phyloP scores from a whole-genome alignment of 2,888 invertebrate genomes.

The Scaptomyza caliginosa region DNA sequence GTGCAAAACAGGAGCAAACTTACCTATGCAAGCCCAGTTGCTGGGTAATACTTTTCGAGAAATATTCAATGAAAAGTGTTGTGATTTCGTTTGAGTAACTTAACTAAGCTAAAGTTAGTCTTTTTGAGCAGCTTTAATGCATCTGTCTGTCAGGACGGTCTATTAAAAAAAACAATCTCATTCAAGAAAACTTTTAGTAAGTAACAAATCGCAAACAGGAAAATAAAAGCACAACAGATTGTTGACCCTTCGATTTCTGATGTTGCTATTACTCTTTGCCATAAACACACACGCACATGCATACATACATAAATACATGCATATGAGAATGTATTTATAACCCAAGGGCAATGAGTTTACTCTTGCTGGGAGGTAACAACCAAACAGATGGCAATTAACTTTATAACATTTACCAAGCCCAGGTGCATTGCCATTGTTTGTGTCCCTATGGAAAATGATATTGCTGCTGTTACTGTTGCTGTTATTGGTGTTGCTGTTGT shows the following conservation, averaged over 20 bases:
- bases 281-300: slow-evolving; percentile 11
- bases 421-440: slow-evolving; percentile 51
- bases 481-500: slow-evolving; percentile 37
- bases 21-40: not conserved
- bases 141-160: not conserved
- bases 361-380: slow-evolving; percentile 27
- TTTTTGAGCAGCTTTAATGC: not conserved
- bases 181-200: slow-evolving; percentile 26
- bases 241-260: slow-evolving; percentile 26
- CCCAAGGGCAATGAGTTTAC: slow-evolving; percentile 8
- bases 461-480: slow-evolving; percentile 31
- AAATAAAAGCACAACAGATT: slow-evolving; percentile 3
- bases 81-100: not conserved
- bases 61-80: not conserved
- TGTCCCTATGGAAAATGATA: slow-evolving; percentile 9
- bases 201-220: slow-evolving; percentile 30
- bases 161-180: slow-evolving; percentile 8
- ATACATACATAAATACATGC: slow-evolving; percentile 9
- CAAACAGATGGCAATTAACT: slow-evolving; percentile 74
- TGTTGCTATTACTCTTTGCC: not conserved
- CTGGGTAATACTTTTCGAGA: not conserved
- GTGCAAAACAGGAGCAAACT: not conserved
- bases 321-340: slow-evolving; percentile 8
- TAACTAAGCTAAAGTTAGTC: not conserved
- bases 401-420: slow-evolving; percentile 72